Evolutionary conservation across 2,113 vertebrate species (phyloP), one percentile per base, ranked within the genome.

Genomic region (Calypte anna): DNA sequence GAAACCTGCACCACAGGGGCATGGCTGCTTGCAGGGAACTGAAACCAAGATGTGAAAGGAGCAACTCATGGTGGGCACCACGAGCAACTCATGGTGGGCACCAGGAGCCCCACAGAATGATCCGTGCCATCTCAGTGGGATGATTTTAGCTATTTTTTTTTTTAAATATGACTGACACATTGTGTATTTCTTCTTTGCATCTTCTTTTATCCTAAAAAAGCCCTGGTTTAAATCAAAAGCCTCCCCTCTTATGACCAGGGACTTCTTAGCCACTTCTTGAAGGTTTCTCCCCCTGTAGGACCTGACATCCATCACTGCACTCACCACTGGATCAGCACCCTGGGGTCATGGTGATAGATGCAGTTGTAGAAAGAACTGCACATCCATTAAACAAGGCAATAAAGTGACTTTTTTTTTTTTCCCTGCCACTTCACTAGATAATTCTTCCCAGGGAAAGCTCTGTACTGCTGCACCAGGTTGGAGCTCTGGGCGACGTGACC

Each of bases 311-410:
- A 58, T 36, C 50, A 6, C 58, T 6, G 57, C 53, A 23, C 80
- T 82, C 3, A 18, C 22, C 13, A 50, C 77, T 8, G 0, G 23
- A 0, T 25, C 13, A 69, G 64, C 58, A 8, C 59, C 27, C 55
- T 0, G 0, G 64, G 59, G 44, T 55, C 72, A 88, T 0, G 0
- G 21, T 4, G 54, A 82, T 10, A 44, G 67, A 79, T 7, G 27
- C 51, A 63, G 38, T 4, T 5, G 9, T 5, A 93, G 48, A 50
- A 73, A 88, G 54, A 63, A 74, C 3, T 23, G 21, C 64, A 70
- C 10, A 63, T 4, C 82, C 59, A 51, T 36, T 48, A 78, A 88
- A 70, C 33, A 48, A 10, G 0, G 0, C 28, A 48, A 44, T 13
- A 28, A 85, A 90, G 28, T 3, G 55, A 51, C 68, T 86, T 40